phyloP scores from a whole-genome alignment of 1,140 invertebrate genomes.

The Babylonia areolata region DNA sequence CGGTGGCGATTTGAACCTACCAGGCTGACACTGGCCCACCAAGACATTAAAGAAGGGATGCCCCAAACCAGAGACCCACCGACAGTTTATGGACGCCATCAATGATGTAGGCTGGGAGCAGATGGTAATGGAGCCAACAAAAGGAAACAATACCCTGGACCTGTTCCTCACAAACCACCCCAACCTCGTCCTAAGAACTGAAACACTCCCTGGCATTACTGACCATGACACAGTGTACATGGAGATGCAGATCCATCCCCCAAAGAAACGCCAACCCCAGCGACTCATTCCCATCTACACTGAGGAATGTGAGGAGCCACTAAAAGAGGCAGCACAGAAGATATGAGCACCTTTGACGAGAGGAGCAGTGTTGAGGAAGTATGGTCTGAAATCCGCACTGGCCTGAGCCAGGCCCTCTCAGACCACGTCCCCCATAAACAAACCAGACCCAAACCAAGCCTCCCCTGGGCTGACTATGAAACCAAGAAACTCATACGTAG shows the following conservation, averaged over 20 bases:
- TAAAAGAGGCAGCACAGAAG: too few species aligned
- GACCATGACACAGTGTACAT: not conserved
- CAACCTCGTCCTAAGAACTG: too few species aligned
- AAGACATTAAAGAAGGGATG: not conserved
- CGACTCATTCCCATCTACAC: not conserved
- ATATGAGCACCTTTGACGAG: too few species aligned
- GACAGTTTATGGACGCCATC: not conserved
- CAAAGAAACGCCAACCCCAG: not conserved
- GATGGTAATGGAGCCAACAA: not conserved
- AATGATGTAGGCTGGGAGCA: not conserved
- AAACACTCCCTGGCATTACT: too few species aligned
- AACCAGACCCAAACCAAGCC: too few species aligned
- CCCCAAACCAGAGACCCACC: not conserved
- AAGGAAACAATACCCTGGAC: not conserved
- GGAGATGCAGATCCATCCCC: not conserved
- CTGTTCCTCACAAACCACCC: not conserved
- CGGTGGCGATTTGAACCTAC: not conserved
- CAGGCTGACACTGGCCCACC: slow-evolving; percentile 1
- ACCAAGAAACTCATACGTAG: too few species aligned
- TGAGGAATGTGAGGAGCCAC: too few species aligned
- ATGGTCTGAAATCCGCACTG: too few species aligned
- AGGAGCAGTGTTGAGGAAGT: too few species aligned
- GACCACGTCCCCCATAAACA: too few species aligned
- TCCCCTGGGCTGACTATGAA: too few species aligned
- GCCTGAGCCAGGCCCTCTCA: too few species aligned